Percentiles rank a stretch among this genome's conserved stretches.
Conservation (phyloP, 2,888 invertebrate species). For the Euspilapteryx auroguttella region DNA sequence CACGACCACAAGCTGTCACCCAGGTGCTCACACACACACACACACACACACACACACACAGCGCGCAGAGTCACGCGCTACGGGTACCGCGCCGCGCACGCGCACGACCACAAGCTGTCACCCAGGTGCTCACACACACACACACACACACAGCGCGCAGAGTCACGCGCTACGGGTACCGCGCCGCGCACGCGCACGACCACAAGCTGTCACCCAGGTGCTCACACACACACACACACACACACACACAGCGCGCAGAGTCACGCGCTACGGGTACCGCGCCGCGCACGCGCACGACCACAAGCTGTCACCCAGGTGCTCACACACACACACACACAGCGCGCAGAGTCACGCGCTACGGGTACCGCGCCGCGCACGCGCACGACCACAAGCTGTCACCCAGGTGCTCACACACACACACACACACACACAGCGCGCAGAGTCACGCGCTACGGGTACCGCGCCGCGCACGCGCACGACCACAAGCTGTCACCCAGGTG, state of each 20-base stretch:
- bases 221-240: background rate
- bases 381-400: background rate
- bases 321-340: too few species aligned
- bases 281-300: conserved; percentile 76
- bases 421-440: conserved; percentile 83
- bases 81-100: conserved; percentile 93
- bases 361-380: background rate
- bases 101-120: conserved; percentile 39
- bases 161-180: too few species aligned
- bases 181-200: background rate
- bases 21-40: background rate
- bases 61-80: conserved; percentile 91
- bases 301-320: conserved; percentile 28
- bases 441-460: conserved; percentile 92
- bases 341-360: too few species aligned
- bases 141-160: too few species aligned
- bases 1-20: background rate
- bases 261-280: conserved; percentile 92
- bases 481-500: conserved; percentile 31
- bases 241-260: conserved; percentile 84
- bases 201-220: background rate
- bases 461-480: conserved; percentile 80
- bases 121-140: conserved; percentile 14
- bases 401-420: background rate
- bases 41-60: conserved; percentile 76